These are phyloP conservation scores for Iphiclides podalirius DNA, from an alignment of 2,888 invertebrate genomes.

Conservation along the genomic window DNA sequence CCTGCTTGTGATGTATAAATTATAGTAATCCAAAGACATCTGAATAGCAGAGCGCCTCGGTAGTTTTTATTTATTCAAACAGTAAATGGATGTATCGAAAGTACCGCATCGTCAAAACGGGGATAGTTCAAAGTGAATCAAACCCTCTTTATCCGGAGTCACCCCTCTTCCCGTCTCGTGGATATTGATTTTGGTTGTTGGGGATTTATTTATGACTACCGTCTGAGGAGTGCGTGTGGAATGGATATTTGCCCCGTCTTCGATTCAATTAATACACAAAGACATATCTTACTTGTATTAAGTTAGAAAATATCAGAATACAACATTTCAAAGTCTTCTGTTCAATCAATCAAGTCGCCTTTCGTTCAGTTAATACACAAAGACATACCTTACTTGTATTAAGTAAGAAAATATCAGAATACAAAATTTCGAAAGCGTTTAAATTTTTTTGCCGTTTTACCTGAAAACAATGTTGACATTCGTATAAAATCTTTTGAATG, in stretches of 20 bases:
- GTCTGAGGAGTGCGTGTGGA: conserved; percentile 16
- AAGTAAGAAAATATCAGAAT: not conserved
- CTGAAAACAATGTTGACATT: no score
- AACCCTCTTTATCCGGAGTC: conserved; percentile 33
- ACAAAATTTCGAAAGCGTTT: no score
- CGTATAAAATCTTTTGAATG: no score
- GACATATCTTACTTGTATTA: not conserved
- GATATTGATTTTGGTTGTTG: conserved; percentile 72
- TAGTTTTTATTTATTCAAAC: no score
- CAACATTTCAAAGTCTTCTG: no score
- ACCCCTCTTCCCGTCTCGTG: conserved; percentile 43
- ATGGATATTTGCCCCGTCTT: conserved; percentile 2
- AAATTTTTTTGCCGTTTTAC: no score
- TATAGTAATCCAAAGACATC: no score
- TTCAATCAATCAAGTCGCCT: no score
- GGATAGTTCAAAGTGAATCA: conserved; percentile 36
- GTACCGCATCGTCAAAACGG: conserved; percentile 11
- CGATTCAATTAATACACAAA: not conserved
- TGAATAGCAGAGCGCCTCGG: no score
- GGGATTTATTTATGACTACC: conserved; percentile 64
- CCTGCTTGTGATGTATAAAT: no score
- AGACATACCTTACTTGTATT: not conserved
- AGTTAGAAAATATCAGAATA: not conserved
- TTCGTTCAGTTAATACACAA: not conserved
- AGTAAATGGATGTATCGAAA: not conserved